Evolutionary conservation across 2,797 vertebrate species (phyloP).

Genomic region (Aotus griseimembra): DNA sequence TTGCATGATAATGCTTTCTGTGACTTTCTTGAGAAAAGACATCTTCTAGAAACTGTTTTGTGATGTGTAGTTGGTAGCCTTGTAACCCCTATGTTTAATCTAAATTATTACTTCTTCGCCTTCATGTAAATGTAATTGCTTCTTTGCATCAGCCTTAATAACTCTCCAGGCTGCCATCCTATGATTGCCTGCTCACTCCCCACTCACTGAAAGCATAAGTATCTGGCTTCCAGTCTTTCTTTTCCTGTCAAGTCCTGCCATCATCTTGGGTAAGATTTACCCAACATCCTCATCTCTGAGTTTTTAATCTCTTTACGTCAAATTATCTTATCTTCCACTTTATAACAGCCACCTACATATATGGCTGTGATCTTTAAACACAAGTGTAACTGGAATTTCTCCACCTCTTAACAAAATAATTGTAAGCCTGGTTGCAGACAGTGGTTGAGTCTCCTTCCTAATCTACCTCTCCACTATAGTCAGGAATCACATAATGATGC

Average conservation of each 20-base stretch:
- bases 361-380: neutral
- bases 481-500: neutral
- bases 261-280: neutral
- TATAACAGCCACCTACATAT: neutral
- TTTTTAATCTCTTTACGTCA: neutral
- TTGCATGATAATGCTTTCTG: neutral
- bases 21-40: neutral
- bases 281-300: neutral
- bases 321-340: neutral
- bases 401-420: neutral
- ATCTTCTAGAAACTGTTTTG: neutral
- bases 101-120: neutral
- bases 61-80: neutral
- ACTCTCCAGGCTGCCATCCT: neutral
- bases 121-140: neutral
- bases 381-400: neutral
- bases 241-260: neutral
- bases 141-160: neutral
- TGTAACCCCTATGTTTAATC: neutral
- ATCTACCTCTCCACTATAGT: neutral
- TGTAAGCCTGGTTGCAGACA: neutral
- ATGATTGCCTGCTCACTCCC: neutral
- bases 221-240: neutral
- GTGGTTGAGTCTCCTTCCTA: neutral
- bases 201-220: neutral